A percentile compares a stretch with the other conserved stretches of the same genome.
These are phyloP conservation scores for Stegana nigrithorax DNA, from an alignment of 2,888 invertebrate species.

Conservation along the genomic window DNA sequence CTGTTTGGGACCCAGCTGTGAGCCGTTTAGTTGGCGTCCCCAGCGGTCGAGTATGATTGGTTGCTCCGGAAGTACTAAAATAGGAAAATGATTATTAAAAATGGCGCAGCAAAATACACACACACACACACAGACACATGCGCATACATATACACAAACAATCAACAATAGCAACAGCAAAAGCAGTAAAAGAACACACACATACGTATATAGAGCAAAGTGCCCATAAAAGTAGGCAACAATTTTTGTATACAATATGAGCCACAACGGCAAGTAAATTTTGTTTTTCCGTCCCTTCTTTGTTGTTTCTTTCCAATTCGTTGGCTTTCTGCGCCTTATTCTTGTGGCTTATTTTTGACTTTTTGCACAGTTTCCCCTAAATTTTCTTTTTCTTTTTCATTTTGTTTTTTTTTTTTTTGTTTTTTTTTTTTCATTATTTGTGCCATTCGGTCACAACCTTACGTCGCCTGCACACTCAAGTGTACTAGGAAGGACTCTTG, in stretches of 20 bases:
- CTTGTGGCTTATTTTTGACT: background rate
- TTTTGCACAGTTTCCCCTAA: too few relatives aligned
- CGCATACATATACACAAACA: too few relatives aligned
- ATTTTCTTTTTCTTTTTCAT: too few relatives aligned
- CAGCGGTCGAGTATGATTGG: constrained; percentile 87
- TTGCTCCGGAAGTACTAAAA: constrained; percentile 86
- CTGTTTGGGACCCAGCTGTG: constrained; percentile 84
- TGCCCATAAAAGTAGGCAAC: background rate
- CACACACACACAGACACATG: too few relatives aligned
- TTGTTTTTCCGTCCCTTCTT: too few relatives aligned
- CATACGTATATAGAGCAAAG: background rate
- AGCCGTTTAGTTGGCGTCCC: constrained; percentile 84
- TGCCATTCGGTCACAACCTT: background rate
- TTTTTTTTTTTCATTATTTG: background rate
- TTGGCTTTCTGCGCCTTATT: too few relatives aligned
- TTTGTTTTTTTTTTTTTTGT: background rate
- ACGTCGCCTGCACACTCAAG: background rate
- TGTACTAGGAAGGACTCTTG: background rate
- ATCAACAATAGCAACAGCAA: background rate
- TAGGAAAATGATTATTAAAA: constrained; percentile 11
- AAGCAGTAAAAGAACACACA: background rate
- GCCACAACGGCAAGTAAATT: background rate
- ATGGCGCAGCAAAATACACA: constrained; percentile 6
- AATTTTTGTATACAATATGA: background rate
- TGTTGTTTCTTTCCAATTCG: too few relatives aligned